Base-by-base conservation (phyloP, 2,797 vertebrate species). In the Acropternis orthonyx region DNA sequence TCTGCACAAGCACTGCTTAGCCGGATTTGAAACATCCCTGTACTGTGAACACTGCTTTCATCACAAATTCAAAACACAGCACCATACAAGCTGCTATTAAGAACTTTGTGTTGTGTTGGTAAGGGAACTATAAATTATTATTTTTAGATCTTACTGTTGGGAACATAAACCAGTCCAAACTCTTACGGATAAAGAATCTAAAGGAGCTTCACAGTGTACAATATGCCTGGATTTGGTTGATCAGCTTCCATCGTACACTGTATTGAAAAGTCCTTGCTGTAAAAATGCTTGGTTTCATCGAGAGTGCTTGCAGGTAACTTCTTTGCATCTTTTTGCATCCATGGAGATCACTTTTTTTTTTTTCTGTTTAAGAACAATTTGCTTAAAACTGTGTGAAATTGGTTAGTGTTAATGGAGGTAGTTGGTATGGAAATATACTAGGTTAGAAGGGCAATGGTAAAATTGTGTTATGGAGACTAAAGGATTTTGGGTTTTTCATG, bases 271-370 rank as follows among this genome's bases (percentile, higher is more conserved):
- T 97, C 99, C 99, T 14, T 98, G 98, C 86, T 99, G 99, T 97
- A 99, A 99, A 96, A 97, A 97, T 78, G 98, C 99, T 97, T 99
- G 99, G 99, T 99, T 99, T 98, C 99, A 99, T 97, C 98, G 99
- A 93, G 98, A 99, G 81, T 99, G 99, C 95, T 98, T 99, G 74
- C 99, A 99, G 99, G 99, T 99, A 98, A 97, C 30, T 13, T 21
- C 13, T 54, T 21, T 54, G 30, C 18, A 18, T 32, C 52, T 54
- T 27, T 39, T 48, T 89, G 32, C 27, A 30, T 68, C 49, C 27
- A 7, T 3, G 2, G 39, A 67, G 24, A 54, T 77, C 21, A 12
- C 7, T 7, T 59, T 91, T 77, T 26, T 44, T 41, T 49, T 48
- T 17, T 68, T 32, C 7, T 58, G 11, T 63, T 77, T 37, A 32